Percentiles rank a stretch among this genome's conserved stretches.
These are phyloP conservation scores for Cryptus viduatorius DNA, from an alignment of 2,888 invertebrate genomes.

Conservation along the genomic window DNA sequence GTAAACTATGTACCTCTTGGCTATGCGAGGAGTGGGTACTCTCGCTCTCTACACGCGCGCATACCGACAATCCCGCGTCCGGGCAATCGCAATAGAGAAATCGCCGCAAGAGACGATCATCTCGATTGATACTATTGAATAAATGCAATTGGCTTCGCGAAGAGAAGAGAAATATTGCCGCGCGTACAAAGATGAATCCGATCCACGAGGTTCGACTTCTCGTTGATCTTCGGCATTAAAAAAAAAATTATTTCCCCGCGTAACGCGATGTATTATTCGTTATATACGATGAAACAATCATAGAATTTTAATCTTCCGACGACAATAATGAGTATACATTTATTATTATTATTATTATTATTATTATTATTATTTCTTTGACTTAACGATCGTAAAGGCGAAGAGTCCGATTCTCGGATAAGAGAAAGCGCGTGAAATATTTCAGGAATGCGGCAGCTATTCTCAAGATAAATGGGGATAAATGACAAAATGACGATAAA, in stretches of 20 bases:
- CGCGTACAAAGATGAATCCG: not conserved
- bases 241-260: too few relatives aligned
- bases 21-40: constrained; percentile 16
- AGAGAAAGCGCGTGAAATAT: constrained; percentile 1
- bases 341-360: too few relatives aligned
- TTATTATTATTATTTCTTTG: too few relatives aligned
- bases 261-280: too few relatives aligned
- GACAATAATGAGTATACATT: constrained; percentile 9
- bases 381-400: not conserved
- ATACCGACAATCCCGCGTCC: too few relatives aligned
- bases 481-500: constrained; percentile 8
- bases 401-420: not conserved
- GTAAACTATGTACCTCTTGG: constrained; percentile 36
- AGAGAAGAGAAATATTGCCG: constrained; percentile 53
- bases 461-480: not conserved
- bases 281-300: not conserved
- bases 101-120: constrained; percentile 58
- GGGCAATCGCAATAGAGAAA: constrained; percentile 48
- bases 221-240: not conserved
- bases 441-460: not conserved
- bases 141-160: constrained; percentile 50
- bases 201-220: not conserved
- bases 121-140: constrained; percentile 61
- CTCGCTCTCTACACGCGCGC: not conserved
- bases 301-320: not conserved